These are phyloP conservation scores for Dicrurus megarhynchus DNA, from an alignment of 2,113 vertebrate genomes.

Conservation along the genomic window DNA sequence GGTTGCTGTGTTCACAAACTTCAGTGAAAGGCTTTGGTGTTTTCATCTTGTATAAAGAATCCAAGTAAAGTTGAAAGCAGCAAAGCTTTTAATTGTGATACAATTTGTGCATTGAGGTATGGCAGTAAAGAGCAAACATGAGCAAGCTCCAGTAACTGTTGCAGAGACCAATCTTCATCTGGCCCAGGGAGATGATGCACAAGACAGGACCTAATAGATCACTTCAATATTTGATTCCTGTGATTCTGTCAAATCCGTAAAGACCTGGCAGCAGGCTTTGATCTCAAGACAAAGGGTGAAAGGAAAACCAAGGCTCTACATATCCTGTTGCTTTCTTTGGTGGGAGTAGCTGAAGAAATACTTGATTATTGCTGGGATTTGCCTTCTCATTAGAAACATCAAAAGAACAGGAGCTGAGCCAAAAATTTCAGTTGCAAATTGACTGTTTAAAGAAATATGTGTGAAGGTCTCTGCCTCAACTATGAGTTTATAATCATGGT, in stretches of 20 bases:
- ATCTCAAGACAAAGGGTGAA: constrained; percentile 37
- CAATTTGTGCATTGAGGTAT: neutral
- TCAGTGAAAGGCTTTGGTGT: neutral
- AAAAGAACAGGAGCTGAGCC: neutral
- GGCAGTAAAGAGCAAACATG: neutral
- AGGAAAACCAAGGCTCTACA: neutral
- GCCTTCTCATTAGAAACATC: neutral
- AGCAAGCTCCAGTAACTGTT: neutral
- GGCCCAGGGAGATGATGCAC: neutral
- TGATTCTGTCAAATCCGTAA: constrained; percentile 8
- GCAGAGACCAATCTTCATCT: neutral
- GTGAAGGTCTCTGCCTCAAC: constrained; percentile 2
- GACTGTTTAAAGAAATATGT: neutral
- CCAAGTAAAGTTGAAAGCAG: neutral
- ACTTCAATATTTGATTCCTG: constrained; percentile 16
- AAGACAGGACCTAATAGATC: neutral
- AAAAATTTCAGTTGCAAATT: constrained; percentile 14
- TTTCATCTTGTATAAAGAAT: neutral
- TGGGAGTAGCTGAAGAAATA: constrained; percentile 7
- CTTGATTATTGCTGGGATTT: neutral
- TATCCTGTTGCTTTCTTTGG: neutral
- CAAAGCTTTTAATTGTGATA: neutral
- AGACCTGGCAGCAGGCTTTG: constrained; percentile 6
- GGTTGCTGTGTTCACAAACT: neutral
- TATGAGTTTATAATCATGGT: constrained; percentile 10